Evolutionary conservation across 2,797 vertebrate genomes (phyloP).

Genomic region (Liasis olivaceus): DNA sequence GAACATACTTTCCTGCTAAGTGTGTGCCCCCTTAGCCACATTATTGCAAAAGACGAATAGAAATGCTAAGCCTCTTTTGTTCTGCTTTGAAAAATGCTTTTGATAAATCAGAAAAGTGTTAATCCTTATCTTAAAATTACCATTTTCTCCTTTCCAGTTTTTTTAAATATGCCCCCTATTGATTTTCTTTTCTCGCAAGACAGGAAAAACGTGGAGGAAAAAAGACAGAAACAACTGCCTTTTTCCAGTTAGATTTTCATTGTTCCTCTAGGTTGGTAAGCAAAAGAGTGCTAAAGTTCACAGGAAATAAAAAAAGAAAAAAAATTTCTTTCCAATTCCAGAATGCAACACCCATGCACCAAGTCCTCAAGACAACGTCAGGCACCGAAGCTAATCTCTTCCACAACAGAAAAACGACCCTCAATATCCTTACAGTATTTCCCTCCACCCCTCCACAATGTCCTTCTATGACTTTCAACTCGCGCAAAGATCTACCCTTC

Average conservation of each 20-base stretch:
- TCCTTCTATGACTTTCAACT: not conserved
- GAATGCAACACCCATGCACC: not conserved
- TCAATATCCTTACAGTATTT: not conserved
- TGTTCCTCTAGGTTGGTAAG: not conserved
- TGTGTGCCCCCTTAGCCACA: conserved; percentile 36
- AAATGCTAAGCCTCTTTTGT: not conserved
- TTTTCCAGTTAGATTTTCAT: not conserved
- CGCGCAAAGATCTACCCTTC: not conserved
- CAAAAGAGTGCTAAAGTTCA: not conserved
- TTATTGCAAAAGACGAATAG: conserved; percentile 16
- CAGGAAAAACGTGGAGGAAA: not conserved
- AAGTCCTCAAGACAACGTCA: not conserved
- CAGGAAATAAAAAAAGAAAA: too few relatives aligned
- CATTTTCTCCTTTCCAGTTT: not conserved
- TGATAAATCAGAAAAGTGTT: not conserved
- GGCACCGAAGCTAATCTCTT: not conserved
- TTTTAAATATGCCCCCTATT: not conserved
- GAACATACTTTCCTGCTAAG: conserved; percentile 18
- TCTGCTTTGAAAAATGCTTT: not conserved
- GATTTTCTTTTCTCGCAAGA: not conserved
- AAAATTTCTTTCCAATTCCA: not conserved
- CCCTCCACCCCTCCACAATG: not conserved
- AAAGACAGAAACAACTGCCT: not conserved
- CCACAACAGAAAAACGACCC: not conserved
- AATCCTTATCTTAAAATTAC: not conserved